Conservation (phyloP, 2,888 invertebrate genomes). For the Hirtodrosophila cameraria region DNA sequence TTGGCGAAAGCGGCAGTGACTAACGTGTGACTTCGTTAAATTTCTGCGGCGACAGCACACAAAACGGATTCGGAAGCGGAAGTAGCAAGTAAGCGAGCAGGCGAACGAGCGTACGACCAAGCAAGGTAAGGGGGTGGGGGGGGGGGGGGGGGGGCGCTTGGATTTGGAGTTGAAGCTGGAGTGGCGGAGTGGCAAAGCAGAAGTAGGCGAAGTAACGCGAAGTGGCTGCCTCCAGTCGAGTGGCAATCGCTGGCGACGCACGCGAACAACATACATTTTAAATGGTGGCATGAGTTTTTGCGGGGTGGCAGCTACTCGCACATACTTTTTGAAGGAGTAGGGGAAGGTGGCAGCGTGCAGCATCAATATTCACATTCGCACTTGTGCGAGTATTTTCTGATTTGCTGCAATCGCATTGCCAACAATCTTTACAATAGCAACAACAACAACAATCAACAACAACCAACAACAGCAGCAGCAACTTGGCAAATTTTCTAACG, state of each 20-base stretch:
- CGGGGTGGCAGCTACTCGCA: slow-evolving; percentile 36
- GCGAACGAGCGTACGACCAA: slow-evolving; percentile 35
- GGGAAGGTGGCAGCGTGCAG: neutral
- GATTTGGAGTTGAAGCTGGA: slow-evolving; percentile 1
- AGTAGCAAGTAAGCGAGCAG: slow-evolving; percentile 78
- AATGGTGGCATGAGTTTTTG: neutral
- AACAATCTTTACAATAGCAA: slow-evolving; percentile 59
- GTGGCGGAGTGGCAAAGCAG: slow-evolving; percentile 26
- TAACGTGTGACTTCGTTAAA: slow-evolving; percentile 80
- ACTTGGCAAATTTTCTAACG: slow-evolving; percentile 60
- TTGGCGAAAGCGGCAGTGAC: slow-evolving; percentile 44
- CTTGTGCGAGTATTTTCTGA: slow-evolving; percentile 79
- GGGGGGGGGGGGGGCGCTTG: neutral
- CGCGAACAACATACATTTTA: slow-evolving; percentile 20
- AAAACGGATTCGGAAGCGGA: slow-evolving; percentile 79
- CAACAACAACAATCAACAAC: slow-evolving; percentile 38
- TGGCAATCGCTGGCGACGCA: slow-evolving; percentile 36
- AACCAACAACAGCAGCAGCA: slow-evolving; percentile 5
- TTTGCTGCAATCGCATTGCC: slow-evolving; percentile 70
- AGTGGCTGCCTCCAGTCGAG: slow-evolving; percentile 56
- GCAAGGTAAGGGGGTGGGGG: neutral
- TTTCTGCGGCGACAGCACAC: slow-evolving; percentile 80
- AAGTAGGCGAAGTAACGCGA: slow-evolving; percentile 70
- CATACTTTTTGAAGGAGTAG: neutral
- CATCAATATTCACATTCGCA: slow-evolving; percentile 80